Conservation (phyloP, 37 sponge, comb jelly and placozoan genomes). For the Crambe crambe region DNA sequence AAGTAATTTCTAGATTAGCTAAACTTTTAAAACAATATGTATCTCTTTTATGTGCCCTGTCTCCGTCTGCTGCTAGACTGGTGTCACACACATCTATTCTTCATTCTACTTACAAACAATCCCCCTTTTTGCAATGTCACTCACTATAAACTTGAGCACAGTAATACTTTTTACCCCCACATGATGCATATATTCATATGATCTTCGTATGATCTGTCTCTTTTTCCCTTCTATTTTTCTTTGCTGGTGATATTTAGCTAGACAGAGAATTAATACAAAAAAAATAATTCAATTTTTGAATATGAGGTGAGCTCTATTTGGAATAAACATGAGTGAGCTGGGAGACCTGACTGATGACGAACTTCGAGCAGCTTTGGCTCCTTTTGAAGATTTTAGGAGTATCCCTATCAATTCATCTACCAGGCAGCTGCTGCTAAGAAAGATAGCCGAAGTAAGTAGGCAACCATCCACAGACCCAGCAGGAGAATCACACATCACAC, state of each 20-base stretch:
- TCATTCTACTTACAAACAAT: neutral
- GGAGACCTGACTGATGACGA: constrained; percentile 30
- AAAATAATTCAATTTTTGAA: no score
- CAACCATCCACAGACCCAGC: neutral
- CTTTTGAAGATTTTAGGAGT: neutral
- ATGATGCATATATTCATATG: neutral
- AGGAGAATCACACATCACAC: neutral
- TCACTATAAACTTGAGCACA: neutral
- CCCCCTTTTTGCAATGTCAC: neutral
- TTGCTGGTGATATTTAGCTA: no score
- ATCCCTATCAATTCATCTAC: constrained; percentile 46
- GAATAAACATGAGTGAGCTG: no score
- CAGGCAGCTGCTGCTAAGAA: constrained; percentile 32
- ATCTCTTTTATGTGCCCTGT: neutral
- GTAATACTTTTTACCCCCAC: neutral
- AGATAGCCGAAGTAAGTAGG: constrained; percentile 1
- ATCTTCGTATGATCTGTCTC: neutral
- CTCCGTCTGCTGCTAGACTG: neutral
- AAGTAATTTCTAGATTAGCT: neutral
- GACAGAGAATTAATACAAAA: no score
- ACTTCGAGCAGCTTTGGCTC: constrained; percentile 10
- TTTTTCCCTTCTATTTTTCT: no score
- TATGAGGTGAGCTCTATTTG: no score
- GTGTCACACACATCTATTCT: neutral
- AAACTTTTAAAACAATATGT: neutral